Base-by-base conservation (phyloP, 2,113 vertebrate species). In the Grammomys surdaster region DNA sequence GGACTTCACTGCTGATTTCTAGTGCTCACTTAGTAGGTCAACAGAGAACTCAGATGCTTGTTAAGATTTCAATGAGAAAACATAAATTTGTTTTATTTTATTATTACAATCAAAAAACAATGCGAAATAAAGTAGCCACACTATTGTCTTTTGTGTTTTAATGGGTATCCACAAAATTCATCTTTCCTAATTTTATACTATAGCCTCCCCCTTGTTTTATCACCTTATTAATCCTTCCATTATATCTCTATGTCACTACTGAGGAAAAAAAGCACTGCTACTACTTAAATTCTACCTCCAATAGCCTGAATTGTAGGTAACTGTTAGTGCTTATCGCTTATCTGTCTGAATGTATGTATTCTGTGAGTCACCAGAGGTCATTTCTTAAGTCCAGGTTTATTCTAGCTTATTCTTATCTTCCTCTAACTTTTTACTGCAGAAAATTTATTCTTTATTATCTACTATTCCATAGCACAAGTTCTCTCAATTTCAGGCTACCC, bases 21-120 rank as follows among this genome's bases (percentile, higher is more conserved):
- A 63, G 24, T 89, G 13, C 63, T 31, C 9, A 87, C 69, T n/a
- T 56, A 85, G 22, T 36, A 26, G 1, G 26, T 60, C 36, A 92
- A 58, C 5, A 77, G 60, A 90, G 94, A 92, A 10, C 58, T 89
- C 72, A 91, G 51, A 92, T 0, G 51, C 40, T 54, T 63, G 14
- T 20, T 76, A 56, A 96, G 81, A 94, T 92, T 65, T 93, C 82
- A 92, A 3, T 81, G 93, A 88, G 11, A 85, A 94, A n/a, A 10
- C 4, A 54, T 58, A 88, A 87, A 67, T 76, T 80, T 76, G 48
- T 76, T 80, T 86, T 92, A 92, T 36, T 90, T 95, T 90, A 24
- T 54, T 94, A 6, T 75, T 84, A 93, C 3, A 90, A 70, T 22
- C 8, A 86, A 93, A 89, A 58, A n/a, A 22, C 0, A 88, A 75